Conservation (phyloP, 1,140 invertebrate species). For the Brachionus sp. region DNA sequence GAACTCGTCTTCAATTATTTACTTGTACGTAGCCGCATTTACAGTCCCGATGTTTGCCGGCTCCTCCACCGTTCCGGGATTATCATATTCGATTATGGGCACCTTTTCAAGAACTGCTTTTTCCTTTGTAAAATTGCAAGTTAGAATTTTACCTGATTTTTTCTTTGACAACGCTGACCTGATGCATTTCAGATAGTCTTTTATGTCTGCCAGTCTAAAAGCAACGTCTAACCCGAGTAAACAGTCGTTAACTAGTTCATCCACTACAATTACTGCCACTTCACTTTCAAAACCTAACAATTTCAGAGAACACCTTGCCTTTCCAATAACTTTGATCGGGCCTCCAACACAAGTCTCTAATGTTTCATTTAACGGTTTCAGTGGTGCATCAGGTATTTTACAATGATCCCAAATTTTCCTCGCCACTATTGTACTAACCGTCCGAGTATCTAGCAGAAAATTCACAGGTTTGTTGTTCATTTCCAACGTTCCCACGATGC, state of each 20-base stretch:
- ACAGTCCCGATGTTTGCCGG: background rate
- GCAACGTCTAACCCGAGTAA: background rate
- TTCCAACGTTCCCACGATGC: background rate
- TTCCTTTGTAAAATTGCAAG: no score
- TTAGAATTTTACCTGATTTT: no score
- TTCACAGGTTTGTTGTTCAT: background rate
- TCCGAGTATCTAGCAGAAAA: background rate
- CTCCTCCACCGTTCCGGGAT: background rate
- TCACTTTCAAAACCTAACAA: background rate
- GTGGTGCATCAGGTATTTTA: background rate
- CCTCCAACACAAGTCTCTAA: background rate
- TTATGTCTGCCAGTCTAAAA: no score
- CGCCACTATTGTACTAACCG: background rate
- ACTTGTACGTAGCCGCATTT: no score
- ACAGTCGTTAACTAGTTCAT: background rate
- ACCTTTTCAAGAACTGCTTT: no score
- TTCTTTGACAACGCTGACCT: no score
- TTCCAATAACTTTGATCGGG: background rate
- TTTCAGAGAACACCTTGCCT: background rate
- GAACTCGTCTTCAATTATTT: background rate
- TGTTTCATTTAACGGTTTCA: background rate
- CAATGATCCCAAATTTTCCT: background rate
- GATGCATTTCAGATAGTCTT: no score
- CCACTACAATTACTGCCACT: background rate
- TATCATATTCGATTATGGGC: background rate